A percentile compares a stretch with the other conserved stretches of the same genome.
These are phyloP conservation scores for Hyaena hyaena DNA, from an alignment of 2,113 vertebrate genomes.

Conservation along the genomic window DNA sequence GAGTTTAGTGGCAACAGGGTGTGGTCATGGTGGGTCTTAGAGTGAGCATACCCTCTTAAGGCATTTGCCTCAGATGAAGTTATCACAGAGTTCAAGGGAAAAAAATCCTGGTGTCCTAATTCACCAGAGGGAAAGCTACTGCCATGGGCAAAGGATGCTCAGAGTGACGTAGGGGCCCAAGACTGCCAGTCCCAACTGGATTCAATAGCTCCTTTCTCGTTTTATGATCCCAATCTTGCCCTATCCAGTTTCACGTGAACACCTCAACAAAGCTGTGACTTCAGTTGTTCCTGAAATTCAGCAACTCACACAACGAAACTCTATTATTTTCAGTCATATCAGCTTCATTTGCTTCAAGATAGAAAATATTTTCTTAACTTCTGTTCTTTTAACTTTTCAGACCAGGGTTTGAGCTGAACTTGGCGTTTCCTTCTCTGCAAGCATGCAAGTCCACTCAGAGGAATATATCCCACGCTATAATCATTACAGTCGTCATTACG, in stretches of 20 bases:
- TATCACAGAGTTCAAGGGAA: background rate
- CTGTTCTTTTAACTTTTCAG: constrained; percentile 19
- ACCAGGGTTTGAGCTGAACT: background rate
- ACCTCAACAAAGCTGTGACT: background rate
- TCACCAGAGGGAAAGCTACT: background rate
- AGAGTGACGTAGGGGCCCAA: background rate
- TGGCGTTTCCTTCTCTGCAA: constrained; percentile 45
- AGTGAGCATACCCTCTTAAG: background rate
- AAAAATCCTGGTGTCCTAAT: background rate
- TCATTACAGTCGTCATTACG: background rate
- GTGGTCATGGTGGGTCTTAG: background rate
- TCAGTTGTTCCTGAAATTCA: background rate
- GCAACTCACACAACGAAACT: background rate
- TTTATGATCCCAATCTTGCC: background rate
- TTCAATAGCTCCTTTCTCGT: background rate
- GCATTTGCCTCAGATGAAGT: background rate
- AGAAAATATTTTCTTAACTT: constrained; percentile 16
- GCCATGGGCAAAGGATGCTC: background rate
- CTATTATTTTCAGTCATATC: background rate
- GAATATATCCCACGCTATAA: background rate
- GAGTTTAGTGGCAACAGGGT: background rate
- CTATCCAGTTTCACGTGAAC: background rate
- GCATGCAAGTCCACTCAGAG: constrained; percentile 1
- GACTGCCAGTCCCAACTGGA: background rate
- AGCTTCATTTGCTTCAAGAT: background rate